Percentiles rank a stretch among this genome's conserved stretches.
Conservation (phyloP, 2,797 vertebrate species). For the Anguilla pacifica region DNA sequence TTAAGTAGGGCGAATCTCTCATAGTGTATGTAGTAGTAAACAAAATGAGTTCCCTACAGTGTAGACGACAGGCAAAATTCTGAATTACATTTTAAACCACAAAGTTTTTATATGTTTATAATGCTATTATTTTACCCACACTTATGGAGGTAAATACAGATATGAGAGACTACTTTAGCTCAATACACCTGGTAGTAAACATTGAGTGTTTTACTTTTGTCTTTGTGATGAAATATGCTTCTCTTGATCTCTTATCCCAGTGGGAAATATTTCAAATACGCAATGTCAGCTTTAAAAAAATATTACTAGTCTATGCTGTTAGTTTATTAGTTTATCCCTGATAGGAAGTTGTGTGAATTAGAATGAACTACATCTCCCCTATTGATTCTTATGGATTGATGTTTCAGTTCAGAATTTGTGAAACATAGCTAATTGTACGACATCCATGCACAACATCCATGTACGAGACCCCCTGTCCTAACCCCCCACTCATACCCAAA, state of each 20-base stretch:
- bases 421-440: slow-evolving; percentile 38
- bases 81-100: neutral
- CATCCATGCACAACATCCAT: slow-evolving; percentile 51
- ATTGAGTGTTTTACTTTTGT: slow-evolving; percentile 34
- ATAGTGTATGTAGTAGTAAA: neutral
- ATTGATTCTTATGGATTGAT: slow-evolving; percentile 55
- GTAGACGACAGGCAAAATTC: neutral
- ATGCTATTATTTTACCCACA: slow-evolving; percentile 33
- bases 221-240: slow-evolving; percentile 24
- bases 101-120: slow-evolving; percentile 6
- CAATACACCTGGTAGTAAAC: slow-evolving; percentile 41
- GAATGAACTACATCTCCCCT: slow-evolving; percentile 14
- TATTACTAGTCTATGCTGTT: neutral
- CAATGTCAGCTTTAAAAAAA: slow-evolving; percentile 9
- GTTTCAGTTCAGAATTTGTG: slow-evolving; percentile 55
- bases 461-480: slow-evolving; percentile 26
- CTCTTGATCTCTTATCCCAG: neutral
- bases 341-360: neutral
- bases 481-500: neutral
- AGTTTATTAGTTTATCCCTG: neutral
- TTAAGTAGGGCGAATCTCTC: neutral
- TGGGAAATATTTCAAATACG: slow-evolving; percentile 24
- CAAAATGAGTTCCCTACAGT: neutral
- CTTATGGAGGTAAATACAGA: slow-evolving; percentile 47
- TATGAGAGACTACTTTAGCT: slow-evolving; percentile 17